These are phyloP conservation scores for Athene noctua DNA, from an alignment of 2,113 vertebrate genomes.

Conservation along the genomic window DNA sequence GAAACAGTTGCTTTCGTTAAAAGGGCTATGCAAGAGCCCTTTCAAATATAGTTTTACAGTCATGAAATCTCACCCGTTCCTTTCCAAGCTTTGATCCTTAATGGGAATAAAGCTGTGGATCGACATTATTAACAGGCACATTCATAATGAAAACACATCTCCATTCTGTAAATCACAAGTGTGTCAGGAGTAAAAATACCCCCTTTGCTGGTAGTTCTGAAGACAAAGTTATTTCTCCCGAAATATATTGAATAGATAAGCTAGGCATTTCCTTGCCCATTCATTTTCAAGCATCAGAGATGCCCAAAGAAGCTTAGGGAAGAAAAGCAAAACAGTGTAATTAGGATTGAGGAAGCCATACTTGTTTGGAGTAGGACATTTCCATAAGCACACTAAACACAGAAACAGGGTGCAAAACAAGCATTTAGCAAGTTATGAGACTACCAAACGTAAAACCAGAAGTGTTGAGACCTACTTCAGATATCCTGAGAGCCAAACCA, in stretches of 20 bases:
- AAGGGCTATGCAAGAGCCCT: background rate
- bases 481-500: background rate
- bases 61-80: background rate
- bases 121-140: background rate
- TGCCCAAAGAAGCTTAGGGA: background rate
- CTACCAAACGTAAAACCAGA: background rate
- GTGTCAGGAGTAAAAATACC: background rate
- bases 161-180: background rate
- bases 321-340: background rate
- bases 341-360: background rate
- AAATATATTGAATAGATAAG: background rate
- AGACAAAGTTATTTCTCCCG: background rate
- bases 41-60: background rate
- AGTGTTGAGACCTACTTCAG: background rate
- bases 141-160: background rate
- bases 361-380: background rate
- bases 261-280: background rate
- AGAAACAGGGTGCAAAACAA: background rate
- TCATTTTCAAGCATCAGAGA: background rate
- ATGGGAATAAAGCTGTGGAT: background rate
- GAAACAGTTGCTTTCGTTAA: conserved; percentile 13
- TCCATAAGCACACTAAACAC: background rate
- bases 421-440: background rate
- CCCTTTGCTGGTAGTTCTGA: background rate
- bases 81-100: background rate